Base-by-base conservation (phyloP, 2,797 vertebrate genomes). In the Rhinatrema bivittatum region DNA sequence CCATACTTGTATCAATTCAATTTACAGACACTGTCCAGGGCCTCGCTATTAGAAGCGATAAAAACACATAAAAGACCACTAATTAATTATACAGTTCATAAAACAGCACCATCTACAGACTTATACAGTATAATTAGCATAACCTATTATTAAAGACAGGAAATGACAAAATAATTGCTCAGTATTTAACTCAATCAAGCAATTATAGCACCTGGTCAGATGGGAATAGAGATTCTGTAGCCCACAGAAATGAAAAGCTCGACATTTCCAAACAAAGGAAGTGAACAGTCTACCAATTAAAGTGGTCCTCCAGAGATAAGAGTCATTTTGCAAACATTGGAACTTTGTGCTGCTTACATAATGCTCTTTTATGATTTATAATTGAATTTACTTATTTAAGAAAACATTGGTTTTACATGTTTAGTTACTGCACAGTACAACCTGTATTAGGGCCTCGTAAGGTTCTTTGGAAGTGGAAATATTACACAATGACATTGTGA, bases 121-220 rank as follows among this genome's bases (percentile, higher is more conserved):
- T n/a, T 49, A 21, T 23, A 32, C 21, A 44, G n/a, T 62, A 43
- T 46, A 60, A 66, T 62, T 54, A 54, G 27, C 27, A 13, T 32
- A 36, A 62, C 32, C n/a, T n/a, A n/a, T n/a, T 32, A 39, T 39
- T 33, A 29, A 29, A 46, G 44, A 33, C 29, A 51, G 42, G 14
- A 40, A 46, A 39, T 57, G 56, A 60, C 30, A 38, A 60, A 60
- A 52, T 56, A 49, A 62, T 52, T 51, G 50, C 46, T 20, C 25
- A 54, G 46, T 9, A 26, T 12, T 15, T 9, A 36, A 31, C 54
- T 20, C 46, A 49, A 44, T 43, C 23, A 31, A 54, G 56, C 56
- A 52, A 52, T 50, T 46, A 49, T 56, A 24, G 22, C 24, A 22
- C n/a, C n/a, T n/a, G n/a, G n/a, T n/a, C n/a, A n/a, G n/a, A n/a